phyloP scores from a whole-genome alignment of 2,888 invertebrate genomes.

The Tachina grossa region DNA sequence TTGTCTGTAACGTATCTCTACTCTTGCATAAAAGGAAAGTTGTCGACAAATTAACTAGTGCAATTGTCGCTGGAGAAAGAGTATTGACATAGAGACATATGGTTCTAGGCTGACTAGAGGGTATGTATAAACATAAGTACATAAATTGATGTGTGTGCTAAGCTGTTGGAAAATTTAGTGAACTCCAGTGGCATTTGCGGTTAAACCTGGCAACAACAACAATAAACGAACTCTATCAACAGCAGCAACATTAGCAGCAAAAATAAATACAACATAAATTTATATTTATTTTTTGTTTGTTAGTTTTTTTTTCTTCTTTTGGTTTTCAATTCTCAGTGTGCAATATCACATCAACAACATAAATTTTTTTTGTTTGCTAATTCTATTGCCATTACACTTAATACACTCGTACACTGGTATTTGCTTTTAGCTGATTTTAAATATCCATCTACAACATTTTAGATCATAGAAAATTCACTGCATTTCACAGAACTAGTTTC shows the following conservation, averaged over 20 bases:
- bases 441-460: background rate
- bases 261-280: conserved; percentile 49
- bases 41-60: too few relatives aligned
- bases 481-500: conserved; percentile 30
- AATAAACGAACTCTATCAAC: conserved; percentile 20
- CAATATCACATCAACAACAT: background rate
- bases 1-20: too few relatives aligned
- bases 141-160: background rate
- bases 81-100: too few relatives aligned
- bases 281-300: background rate
- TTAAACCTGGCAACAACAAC: conserved; percentile 48
- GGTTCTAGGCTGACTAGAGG: too few relatives aligned
- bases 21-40: too few relatives aligned
- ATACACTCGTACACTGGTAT: background rate
- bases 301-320: too few relatives aligned
- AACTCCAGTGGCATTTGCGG: conserved; percentile 67
- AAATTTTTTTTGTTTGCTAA: conserved; percentile 24
- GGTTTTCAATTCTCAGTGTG: background rate
- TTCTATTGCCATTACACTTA: conserved; percentile 41
- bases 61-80: too few relatives aligned
- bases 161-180: conserved; percentile 57
- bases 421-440: conserved; percentile 47
- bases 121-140: too few relatives aligned
- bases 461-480: conserved; percentile 48
- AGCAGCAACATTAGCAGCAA: conserved; percentile 19